Conservation (phyloP, 2,113 vertebrate species). For the Campylomormyrus numenius region DNA sequence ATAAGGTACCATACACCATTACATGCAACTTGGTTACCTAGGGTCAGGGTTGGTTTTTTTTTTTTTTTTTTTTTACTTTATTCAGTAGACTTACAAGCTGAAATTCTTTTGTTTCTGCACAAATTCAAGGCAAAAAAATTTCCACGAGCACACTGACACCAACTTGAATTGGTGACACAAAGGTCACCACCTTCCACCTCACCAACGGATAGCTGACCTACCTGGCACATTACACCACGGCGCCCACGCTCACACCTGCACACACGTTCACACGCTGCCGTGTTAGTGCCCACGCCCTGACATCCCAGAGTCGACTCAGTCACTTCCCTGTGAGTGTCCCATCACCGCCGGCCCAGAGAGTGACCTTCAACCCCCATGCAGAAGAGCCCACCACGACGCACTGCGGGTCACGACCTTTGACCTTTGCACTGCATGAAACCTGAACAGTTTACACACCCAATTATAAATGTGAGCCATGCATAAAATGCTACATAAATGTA, state of each 20-base stretch:
- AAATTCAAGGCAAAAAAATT: background rate
- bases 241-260: background rate
- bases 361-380: conserved; percentile 15
- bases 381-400: background rate
- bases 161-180: no score
- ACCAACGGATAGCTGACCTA: background rate
- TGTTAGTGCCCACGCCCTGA: background rate
- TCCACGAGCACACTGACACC: background rate
- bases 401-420: background rate
- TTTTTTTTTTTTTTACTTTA: background rate
- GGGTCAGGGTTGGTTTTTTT: background rate
- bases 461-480: background rate
- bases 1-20: background rate
- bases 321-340: background rate
- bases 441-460: background rate
- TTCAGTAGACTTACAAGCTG: background rate
- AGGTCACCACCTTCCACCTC: background rate
- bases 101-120: background rate
- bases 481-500: background rate
- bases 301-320: background rate
- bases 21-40: background rate
- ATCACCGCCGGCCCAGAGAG: background rate
- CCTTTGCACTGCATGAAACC: background rate
- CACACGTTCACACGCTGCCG: conserved; percentile 18
- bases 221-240: background rate